Evolutionary conservation across 2,113 vertebrate species (phyloP), one percentile per base, ranked within the genome.

Genomic region (Ceyx melanurus): DNA sequence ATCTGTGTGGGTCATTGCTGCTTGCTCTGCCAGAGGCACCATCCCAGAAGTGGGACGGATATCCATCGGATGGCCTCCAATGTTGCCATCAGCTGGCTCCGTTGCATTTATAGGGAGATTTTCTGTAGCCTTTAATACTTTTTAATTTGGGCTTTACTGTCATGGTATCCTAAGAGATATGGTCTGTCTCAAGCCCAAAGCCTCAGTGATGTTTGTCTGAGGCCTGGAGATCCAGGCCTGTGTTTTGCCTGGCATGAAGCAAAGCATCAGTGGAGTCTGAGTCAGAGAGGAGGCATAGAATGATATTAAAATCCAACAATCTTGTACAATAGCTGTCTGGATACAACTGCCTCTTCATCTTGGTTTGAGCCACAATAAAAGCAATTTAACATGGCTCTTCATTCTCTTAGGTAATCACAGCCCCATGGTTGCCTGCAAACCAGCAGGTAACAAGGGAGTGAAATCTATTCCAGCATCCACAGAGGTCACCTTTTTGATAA

Each of bases 401-500:
- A 29, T 88, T 75, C 65, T 82, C 3, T 0, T 10, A 6, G 26
- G 60, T 62, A 67, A 53, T 75, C 62, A 19, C 48, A 88, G 80
- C 28, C 54, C 31, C 54, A 31, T 2, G 53, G 77, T 81, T 92
- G 48, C 48, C 68, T 77, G 62, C 54, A 89, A 33, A 46, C 76
- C 73, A 67, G 53, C 26, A 35, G 80, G 68, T 1, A 56, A 35
- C 62, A 40, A 85, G 45, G 79, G 42, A 78, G 23, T 14, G 53
- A 95, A 87, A 78, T 75, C 68, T 74, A 75, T 72, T 89, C 57
- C 67, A 72, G 60, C 45, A 92, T 83, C 77, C 73, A 83, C 54
- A 92, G 93, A 97, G 94, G 95, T 96, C 96, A 96, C 88, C 95
- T 96, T 95, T 94, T 93, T 85, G 89, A 94, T 87, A 92, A 89